A percentile compares a stretch with the other conserved stretches of the same genome.
These are phyloP conservation scores for Elysia crispata DNA, from an alignment of 2,888 invertebrate species.

Conservation along the genomic window DNA sequence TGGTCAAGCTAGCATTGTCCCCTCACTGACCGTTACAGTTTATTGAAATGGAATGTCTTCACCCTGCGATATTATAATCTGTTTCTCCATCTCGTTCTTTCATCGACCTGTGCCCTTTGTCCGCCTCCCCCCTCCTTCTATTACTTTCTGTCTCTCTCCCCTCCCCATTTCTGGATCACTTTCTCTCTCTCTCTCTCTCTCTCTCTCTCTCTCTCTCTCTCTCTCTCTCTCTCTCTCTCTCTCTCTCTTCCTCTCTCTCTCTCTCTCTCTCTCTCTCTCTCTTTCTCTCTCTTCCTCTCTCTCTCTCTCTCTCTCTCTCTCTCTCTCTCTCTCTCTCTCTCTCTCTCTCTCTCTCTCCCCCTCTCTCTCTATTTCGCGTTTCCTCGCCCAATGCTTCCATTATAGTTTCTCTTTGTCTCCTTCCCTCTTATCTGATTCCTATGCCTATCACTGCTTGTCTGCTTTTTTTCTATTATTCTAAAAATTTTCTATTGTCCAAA, in stretches of 20 bases:
- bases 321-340: conserved; percentile 11
- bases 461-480: too few relatives aligned
- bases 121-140: background rate
- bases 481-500: too few relatives aligned
- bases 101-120: background rate
- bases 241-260: background rate
- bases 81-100: background rate
- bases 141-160: background rate
- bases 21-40: too few relatives aligned
- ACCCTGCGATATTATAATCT: background rate
- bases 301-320: background rate
- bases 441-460: too few relatives aligned
- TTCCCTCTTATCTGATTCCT: too few relatives aligned
- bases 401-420: too few relatives aligned
- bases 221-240: background rate
- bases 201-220: conserved; percentile 23
- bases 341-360: background rate
- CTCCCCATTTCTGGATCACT: background rate
- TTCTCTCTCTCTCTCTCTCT: background rate
- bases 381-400: background rate
- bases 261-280: conserved; percentile 1
- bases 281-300: background rate
- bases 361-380: background rate
- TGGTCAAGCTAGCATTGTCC: too few relatives aligned
- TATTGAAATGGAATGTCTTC: too few relatives aligned